A percentile compares a stretch with the other conserved stretches of the same genome.
Evolutionary conservation across 1,140 invertebrate species (phyloP).

Genomic region (Drosophila parabipectinata): DNA sequence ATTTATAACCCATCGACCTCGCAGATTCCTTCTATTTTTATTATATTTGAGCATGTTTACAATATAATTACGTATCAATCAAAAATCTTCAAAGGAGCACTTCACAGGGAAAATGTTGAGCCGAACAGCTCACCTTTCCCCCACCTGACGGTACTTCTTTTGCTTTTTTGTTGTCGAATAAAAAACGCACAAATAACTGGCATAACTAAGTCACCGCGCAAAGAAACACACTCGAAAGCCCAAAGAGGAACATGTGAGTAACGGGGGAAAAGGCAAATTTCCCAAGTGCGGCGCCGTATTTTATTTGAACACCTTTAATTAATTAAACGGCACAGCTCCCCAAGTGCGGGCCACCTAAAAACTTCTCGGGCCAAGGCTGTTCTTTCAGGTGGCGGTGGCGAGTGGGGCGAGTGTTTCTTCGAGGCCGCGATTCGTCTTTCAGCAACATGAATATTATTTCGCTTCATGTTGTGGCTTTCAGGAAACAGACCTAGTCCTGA

Average conservation of each 20-base stretch:
- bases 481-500: conserved; percentile 27
- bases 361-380: conserved; percentile 18
- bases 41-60: not conserved
- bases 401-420: conserved; percentile 4
- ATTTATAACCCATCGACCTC: not conserved
- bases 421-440: conserved; percentile 34
- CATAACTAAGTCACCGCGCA: conserved; percentile 15
- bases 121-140: not conserved
- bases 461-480: conserved; percentile 39
- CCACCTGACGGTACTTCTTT: not conserved
- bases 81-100: conserved; percentile 7
- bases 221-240: conserved; percentile 3
- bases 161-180: not conserved
- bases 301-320: conserved; percentile 79
- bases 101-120: not conserved
- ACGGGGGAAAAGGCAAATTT: conserved; percentile 29
- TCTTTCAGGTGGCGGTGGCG: conserved; percentile 1
- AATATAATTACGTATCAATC: conserved; percentile 24
- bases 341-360: conserved; percentile 45
- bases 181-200: conserved; percentile 21
- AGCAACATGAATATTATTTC: conserved; percentile 60
- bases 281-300: conserved; percentile 64
- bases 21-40: not conserved
- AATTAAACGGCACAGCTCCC: conserved; percentile 75
- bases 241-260: not conserved